Base-by-base conservation (phyloP, 2,888 invertebrate species). In the Bedellia somnulentella region DNA sequence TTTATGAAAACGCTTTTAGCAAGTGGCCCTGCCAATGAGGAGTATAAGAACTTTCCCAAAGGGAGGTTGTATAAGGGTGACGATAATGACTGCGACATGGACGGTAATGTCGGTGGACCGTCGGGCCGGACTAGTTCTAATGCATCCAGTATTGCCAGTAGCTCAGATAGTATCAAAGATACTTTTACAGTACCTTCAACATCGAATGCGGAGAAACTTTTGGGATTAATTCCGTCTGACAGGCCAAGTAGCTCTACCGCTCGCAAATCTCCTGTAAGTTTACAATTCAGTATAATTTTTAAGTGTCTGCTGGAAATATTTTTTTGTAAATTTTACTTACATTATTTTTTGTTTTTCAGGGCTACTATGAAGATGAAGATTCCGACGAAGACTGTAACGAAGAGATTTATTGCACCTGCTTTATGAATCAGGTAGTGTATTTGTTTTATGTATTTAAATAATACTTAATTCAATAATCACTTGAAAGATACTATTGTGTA, bases 11-110 rank as follows among this genome's bases (percentile, higher is more conserved):
- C 67, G 35, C 40, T 73, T 24, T 44, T 73, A 31, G 59, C 44
- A 42, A 67, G 62, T 38, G 59, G 59, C 34, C 22, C 29, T 3
- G 5, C 29, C 6, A 51, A 54, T 16, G 54, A 61, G 34, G 66
- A 67, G 34, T 64, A 66, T 35, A 68, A 66, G 39, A 59, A 62
- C 33, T 64, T 62, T 45, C 68, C 67, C 4, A 71, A 66, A 37
- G 73, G 73, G 12, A 71, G 68, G 40, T 41, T 73, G 37, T 73
- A 73, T 43, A 73, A 67, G 44, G 68, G 50, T 2, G 64, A 63
- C 30, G 42, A 52, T 23, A 45, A 47, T 36, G 47, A 49, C 35
- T 55, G 51, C 37, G 62, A 60, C 24, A 36, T 57, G 27, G 57
- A 57, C 15, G 43, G 41, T 8, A 11, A 10, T 9, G 45, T 45